These are phyloP conservation scores for Manacus vitellinus DNA, from an alignment of 2,113 vertebrate species.

Conservation along the genomic window DNA sequence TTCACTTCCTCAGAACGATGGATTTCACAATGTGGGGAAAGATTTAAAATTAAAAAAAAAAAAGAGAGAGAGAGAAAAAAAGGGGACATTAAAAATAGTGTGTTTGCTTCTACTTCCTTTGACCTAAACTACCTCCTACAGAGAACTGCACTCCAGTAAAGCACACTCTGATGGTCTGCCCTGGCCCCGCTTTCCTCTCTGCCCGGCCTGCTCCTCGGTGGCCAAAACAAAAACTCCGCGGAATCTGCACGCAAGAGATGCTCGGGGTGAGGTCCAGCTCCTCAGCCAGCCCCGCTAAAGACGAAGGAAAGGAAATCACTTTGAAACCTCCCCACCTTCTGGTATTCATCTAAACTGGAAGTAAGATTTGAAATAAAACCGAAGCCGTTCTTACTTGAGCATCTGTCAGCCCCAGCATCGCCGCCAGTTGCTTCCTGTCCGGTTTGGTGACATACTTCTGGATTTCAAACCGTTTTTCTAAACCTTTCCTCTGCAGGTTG, in stretches of 20 bases:
- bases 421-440: conserved; percentile 95
- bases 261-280: background rate
- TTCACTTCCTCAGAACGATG: conserved; percentile 72
- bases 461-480: conserved; percentile 98
- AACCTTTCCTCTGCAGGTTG: conserved; percentile 96
- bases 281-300: background rate
- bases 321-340: background rate
- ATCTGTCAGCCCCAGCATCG: conserved; percentile 96
- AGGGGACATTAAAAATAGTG: background rate
- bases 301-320: background rate
- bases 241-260: background rate
- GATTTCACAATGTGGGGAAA: conserved; percentile 66
- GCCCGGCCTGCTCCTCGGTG: background rate
- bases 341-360: background rate
- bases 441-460: conserved; percentile 99
- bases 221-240: conserved; percentile 29
- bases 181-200: background rate
- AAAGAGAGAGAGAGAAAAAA: too few species aligned
- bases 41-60: background rate
- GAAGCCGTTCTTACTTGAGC: conserved; percentile 85
- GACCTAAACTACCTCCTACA: conserved; percentile 55
- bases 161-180: background rate
- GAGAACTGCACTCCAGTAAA: background rate
- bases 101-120: conserved; percentile 44
- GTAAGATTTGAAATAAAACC: background rate